Evolutionary conservation across 2,113 vertebrate genomes (phyloP).

Genomic region (Ammodramus savannarum): DNA sequence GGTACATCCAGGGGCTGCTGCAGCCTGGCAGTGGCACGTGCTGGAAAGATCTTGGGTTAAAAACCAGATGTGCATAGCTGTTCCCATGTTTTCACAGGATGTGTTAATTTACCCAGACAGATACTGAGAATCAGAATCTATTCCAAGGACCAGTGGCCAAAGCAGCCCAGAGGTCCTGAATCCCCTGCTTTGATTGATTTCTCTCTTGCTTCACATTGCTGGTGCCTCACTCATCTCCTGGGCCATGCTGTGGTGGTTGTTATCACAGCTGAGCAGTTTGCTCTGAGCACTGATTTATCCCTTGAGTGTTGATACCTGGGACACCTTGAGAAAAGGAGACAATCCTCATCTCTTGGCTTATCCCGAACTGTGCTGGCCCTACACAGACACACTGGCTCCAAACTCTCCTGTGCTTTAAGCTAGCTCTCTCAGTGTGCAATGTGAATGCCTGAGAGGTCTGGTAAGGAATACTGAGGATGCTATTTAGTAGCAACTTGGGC

Average conservation of each 20-base stretch:
- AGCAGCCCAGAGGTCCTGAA: not conserved
- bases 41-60: not conserved
- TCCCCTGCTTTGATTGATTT: not conserved
- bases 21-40: not conserved
- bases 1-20: not conserved
- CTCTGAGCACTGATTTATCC: not conserved
- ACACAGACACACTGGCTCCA: not conserved
- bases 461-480: not conserved
- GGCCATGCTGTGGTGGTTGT: not conserved
- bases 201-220: not conserved
- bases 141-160: not conserved
- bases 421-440: accelerated
- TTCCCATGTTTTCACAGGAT: not conserved
- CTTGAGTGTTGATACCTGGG: not conserved
- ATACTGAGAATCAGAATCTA: not conserved
- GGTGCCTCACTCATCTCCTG: not conserved
- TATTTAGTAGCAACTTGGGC: not conserved
- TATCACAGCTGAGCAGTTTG: not conserved
- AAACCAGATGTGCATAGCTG: not conserved
- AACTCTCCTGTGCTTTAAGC: not conserved
- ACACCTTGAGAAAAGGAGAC: not conserved
- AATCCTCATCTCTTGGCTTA: not conserved
- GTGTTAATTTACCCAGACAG: not conserved
- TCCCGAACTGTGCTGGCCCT: accelerated
- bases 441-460: not conserved